Percentiles rank a stretch among this genome's conserved stretches.
Conservation (phyloP, 2,113 vertebrate genomes). For the Spermophilus dauricus region DNA sequence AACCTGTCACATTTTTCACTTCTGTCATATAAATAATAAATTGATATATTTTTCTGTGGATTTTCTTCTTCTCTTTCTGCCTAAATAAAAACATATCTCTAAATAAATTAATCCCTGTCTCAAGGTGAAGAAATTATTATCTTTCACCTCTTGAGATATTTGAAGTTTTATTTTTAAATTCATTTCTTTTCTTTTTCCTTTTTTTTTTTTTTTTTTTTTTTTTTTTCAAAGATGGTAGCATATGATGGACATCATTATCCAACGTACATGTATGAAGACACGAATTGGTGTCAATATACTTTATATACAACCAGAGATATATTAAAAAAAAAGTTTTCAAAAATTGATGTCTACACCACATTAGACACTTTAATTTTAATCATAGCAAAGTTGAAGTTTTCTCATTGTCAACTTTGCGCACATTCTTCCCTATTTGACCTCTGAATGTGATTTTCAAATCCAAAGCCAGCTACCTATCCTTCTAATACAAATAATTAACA, state of each 20-base stretch:
- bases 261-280: no score
- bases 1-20: not conserved
- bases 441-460: conserved; percentile 37
- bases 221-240: no score
- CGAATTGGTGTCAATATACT: no score
- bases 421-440: conserved; percentile 4
- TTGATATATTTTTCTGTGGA: not conserved
- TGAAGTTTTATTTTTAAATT: not conserved
- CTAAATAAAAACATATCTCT: not conserved
- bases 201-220: not conserved
- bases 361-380: conserved; percentile 36
- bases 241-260: no score
- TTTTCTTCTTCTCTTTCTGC: not conserved
- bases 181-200: not conserved
- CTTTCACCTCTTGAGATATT: not conserved
- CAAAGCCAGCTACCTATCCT: not conserved
- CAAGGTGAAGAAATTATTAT: not conserved
- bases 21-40: not conserved
- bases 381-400: not conserved
- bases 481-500: conserved; percentile 37
- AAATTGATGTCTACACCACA: not conserved
- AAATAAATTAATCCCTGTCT: conserved; percentile 1
- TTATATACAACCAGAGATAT: no score
- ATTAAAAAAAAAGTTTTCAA: not conserved
- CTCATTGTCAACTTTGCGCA: not conserved